Conservation (phyloP, 1,140 invertebrate genomes). For the Papilio dardanus region DNA sequence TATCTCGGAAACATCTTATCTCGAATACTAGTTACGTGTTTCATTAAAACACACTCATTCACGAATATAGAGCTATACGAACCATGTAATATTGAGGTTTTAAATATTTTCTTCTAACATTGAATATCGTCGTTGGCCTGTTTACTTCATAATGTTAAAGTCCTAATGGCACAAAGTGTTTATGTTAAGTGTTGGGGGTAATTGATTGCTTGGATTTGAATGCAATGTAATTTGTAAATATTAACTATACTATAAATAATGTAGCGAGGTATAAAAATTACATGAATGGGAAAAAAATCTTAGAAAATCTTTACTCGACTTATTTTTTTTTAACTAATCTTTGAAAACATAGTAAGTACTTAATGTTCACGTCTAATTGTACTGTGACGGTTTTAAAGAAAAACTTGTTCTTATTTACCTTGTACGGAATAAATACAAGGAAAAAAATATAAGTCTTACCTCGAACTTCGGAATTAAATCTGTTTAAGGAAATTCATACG, state of each 20-base stretch:
- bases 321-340: no score
- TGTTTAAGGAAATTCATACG: conserved; percentile 55
- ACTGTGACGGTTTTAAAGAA: conserved; percentile 43
- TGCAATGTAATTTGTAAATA: no score
- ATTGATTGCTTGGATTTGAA: no score
- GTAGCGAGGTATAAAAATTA: no score
- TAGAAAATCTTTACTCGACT: no score
- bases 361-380: not conserved
- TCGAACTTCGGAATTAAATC: conserved; percentile 57
- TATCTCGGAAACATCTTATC: conserved; percentile 8
- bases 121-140: no score
- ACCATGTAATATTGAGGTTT: not conserved
- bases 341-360: no score
- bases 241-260: no score
- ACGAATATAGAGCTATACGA: not conserved
- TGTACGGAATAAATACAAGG: conserved; percentile 59
- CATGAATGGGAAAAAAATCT: no score
- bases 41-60: not conserved
- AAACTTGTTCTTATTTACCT: conserved; percentile 64
- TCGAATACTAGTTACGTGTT: not conserved
- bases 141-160: no score
- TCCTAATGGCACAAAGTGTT: no score
- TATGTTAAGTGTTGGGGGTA: no score
- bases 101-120: not conserved
- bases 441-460: conserved; percentile 54